phyloP scores from a whole-genome alignment of 2,888 invertebrate species.

The Parnassius orleans region DNA sequence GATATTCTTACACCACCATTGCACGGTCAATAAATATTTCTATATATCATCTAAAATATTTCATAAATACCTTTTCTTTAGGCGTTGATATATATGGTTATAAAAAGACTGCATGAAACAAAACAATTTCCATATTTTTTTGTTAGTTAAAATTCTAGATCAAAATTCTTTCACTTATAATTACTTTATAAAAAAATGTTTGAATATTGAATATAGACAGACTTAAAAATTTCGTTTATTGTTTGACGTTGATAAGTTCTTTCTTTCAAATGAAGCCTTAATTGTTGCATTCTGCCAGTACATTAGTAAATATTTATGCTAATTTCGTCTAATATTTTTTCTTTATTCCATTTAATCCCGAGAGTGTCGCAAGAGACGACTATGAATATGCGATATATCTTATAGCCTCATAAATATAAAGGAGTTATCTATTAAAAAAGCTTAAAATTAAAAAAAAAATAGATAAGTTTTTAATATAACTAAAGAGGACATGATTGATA shows the following conservation, averaged over 20 bases:
- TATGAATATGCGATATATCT: background rate
- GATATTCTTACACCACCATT: too few relatives aligned
- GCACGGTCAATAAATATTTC: too few relatives aligned
- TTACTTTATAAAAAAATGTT: constrained; percentile 26
- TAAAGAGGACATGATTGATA: too few relatives aligned
- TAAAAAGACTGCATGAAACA: constrained; percentile 9
- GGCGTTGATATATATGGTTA: constrained; percentile 9
- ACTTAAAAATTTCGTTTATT: constrained; percentile 18
- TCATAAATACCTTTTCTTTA: constrained; percentile 22
- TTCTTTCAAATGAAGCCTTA: background rate
- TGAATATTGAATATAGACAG: constrained; percentile 26
- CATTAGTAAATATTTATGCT: background rate
- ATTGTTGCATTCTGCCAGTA: constrained; percentile 7
- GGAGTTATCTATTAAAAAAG: too few relatives aligned
- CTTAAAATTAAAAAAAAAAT: too few relatives aligned
- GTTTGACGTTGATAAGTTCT: constrained; percentile 11
- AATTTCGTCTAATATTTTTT: background rate
- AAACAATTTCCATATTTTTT: constrained; percentile 40
- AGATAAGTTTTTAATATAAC: too few relatives aligned
- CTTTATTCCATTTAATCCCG: background rate
- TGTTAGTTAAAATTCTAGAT: constrained; percentile 20
- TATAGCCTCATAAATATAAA: too few relatives aligned
- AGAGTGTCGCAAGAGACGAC: background rate
- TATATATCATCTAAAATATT: too few relatives aligned
- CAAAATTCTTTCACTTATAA: constrained; percentile 27